phyloP scores from a whole-genome alignment of 2,888 invertebrate species.

The Eremobia ochroleuca region DNA sequence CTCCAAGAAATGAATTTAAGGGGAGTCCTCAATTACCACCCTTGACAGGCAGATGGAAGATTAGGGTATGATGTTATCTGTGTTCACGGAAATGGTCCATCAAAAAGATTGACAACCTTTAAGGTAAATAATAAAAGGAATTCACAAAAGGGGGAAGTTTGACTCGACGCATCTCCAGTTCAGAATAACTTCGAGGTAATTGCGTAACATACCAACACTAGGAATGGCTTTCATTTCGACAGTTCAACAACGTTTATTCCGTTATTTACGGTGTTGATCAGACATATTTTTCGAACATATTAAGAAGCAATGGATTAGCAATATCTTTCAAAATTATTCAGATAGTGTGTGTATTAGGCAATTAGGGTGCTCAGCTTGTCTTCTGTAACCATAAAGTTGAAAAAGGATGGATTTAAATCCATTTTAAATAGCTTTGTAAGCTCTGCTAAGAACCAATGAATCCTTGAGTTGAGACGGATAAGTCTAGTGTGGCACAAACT shows the following conservation, averaged over 20 bases:
- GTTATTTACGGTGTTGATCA: no score
- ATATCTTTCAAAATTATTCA: no score
- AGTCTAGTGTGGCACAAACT: background rate
- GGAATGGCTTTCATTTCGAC: no score
- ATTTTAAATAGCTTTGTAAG: no score
- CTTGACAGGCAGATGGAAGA: slow-evolving; percentile 41
- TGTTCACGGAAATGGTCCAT: slow-evolving; percentile 22
- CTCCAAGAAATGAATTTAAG: slow-evolving; percentile 39
- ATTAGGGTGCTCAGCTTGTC: background rate
- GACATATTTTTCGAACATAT: no score
- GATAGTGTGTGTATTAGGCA: no score
- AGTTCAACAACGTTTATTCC: no score
- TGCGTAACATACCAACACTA: background rate
- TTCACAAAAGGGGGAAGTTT: background rate
- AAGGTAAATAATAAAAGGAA: background rate
- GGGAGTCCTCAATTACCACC: slow-evolving; percentile 33
- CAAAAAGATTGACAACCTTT: slow-evolving; percentile 12
- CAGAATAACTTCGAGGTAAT: background rate
- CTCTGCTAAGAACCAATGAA: background rate
- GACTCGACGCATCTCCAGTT: background rate
- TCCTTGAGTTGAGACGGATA: background rate
- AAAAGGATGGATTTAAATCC: background rate
- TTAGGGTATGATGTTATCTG: slow-evolving; percentile 54
- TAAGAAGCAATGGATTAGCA: no score
- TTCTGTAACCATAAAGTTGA: background rate